phyloP scores from a whole-genome alignment of 2,797 vertebrate genomes.

The Scarus forsteni region DNA sequence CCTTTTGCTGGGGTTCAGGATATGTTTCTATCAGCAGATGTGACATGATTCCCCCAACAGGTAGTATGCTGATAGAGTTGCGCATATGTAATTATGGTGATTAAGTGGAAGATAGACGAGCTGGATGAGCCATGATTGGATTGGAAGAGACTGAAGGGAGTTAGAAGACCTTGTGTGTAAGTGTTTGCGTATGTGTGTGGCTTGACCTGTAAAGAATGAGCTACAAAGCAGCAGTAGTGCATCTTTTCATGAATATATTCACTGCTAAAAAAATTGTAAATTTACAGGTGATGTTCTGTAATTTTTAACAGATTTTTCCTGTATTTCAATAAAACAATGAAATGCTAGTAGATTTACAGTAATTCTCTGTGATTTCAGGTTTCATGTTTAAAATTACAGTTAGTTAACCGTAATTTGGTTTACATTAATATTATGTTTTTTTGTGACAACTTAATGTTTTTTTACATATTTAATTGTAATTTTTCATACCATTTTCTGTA shows the following conservation, averaged over 20 bases:
- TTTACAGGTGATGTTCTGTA: too few species aligned
- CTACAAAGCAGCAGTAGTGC: slow-evolving; percentile 46
- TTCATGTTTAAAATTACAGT: too few species aligned
- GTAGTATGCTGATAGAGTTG: slow-evolving; percentile 60
- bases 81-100: slow-evolving; percentile 73
- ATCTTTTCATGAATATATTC: slow-evolving; percentile 56
- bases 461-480: too few species aligned
- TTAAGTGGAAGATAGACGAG: slow-evolving; percentile 71
- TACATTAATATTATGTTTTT: too few species aligned
- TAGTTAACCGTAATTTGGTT: too few species aligned
- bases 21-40: slow-evolving; percentile 54
- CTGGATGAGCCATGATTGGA: slow-evolving; percentile 73
- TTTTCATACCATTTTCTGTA: too few species aligned
- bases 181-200: slow-evolving; percentile 14
- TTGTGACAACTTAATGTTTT: too few species aligned
- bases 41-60: slow-evolving; percentile 59
- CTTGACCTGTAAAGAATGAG: slow-evolving; percentile 30
- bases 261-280: too few species aligned
- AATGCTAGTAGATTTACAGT: too few species aligned
- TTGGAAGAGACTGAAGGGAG: slow-evolving; percentile 53
- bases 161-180: not conserved
- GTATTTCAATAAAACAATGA: too few species aligned
- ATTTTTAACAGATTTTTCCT: too few species aligned
- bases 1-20: slow-evolving; percentile 32
- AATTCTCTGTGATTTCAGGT: too few species aligned